phyloP scores from a whole-genome alignment of 2,113 vertebrate genomes.

The Raphicerus campestris region DNA sequence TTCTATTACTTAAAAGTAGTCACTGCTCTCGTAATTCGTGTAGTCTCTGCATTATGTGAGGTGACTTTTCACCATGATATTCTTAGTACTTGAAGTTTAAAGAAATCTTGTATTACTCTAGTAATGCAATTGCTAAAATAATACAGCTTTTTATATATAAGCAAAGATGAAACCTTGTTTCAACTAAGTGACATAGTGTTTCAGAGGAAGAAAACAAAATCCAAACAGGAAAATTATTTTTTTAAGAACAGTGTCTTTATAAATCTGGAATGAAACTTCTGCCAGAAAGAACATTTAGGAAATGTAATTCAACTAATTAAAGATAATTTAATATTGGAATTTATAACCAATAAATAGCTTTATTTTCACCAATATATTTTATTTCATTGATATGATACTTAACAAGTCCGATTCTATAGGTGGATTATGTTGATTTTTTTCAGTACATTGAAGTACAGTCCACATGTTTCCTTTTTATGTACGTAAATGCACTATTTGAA shows the following conservation, averaged over 20 bases:
- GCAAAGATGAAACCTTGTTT: not conserved
- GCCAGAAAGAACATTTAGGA: slow-evolving; percentile 17
- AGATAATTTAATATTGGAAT: slow-evolving; percentile 14
- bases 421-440: slow-evolving; percentile 26
- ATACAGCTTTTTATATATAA: not conserved
- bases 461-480: not conserved
- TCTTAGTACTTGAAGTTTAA: not conserved
- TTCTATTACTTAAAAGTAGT: slow-evolving; percentile 16
- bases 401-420: not conserved
- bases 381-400: not conserved
- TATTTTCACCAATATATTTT: not conserved
- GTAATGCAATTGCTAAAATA: slow-evolving; percentile 14
- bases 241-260: not conserved
- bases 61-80: slow-evolving; percentile 7
- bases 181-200: not conserved
- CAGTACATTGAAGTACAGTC: not conserved
- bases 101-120: slow-evolving; percentile 20
- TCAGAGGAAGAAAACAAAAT: slow-evolving; percentile 21
- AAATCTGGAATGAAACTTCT: slow-evolving; percentile 29
- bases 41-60: not conserved
- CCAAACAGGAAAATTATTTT: not conserved
- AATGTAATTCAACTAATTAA: not conserved
- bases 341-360: not conserved
- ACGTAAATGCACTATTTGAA: slow-evolving; percentile 18
- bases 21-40: not conserved